These are phyloP conservation scores for Lanistes nyassanus DNA, from an alignment of 1,140 invertebrate genomes.

Conservation along the genomic window DNA sequence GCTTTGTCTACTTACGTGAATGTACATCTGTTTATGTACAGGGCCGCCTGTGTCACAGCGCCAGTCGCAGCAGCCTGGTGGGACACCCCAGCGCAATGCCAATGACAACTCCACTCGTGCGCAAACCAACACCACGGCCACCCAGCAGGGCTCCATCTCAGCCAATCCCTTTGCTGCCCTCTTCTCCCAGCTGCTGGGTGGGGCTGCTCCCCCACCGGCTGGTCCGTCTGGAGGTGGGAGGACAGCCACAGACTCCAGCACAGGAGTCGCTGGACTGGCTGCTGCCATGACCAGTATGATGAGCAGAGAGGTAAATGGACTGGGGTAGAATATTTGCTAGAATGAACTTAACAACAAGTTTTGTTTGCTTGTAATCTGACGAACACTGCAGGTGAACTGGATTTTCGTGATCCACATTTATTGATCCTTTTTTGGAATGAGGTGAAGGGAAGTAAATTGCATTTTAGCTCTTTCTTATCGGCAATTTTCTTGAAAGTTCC, in stretches of 20 bases:
- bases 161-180: slow-evolving; percentile 36
- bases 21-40: background rate
- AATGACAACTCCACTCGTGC: slow-evolving; percentile 11
- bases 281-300: background rate
- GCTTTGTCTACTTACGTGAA: no score
- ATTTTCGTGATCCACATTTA: no score
- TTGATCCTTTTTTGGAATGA: no score
- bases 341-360: no score
- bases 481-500: no score
- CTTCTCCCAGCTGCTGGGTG: slow-evolving; percentile 20
- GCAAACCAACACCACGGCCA: slow-evolving; percentile 27
- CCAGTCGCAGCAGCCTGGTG: slow-evolving; percentile 22
- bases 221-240: background rate
- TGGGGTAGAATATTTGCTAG: no score
- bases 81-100: slow-evolving; percentile 11
- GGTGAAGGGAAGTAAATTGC: no score
- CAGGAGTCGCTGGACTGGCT: background rate
- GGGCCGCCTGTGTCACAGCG: slow-evolving; percentile 21
- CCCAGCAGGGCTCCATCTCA: slow-evolving; percentile 31
- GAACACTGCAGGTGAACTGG: no score
- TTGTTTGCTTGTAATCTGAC: no score
- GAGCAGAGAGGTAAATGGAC: background rate
- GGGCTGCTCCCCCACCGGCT: slow-evolving; percentile 19
- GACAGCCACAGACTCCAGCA: background rate
- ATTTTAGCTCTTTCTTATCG: no score